These are phyloP conservation scores for Brachionus calyciflorus DNA, from an alignment of 1,140 invertebrate genomes.

Conservation along the genomic window DNA sequence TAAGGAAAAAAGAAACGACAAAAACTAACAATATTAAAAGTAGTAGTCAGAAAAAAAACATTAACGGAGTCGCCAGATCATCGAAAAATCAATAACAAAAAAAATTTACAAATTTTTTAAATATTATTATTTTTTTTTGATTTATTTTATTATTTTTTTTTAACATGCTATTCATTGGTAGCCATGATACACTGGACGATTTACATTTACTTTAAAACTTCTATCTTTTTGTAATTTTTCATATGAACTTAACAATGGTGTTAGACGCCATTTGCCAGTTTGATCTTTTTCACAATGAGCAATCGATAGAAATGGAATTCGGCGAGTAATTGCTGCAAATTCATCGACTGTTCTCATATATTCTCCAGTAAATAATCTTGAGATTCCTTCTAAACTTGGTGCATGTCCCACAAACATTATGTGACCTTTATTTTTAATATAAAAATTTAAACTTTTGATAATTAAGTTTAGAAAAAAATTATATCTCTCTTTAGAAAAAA, in stretches of 20 bases:
- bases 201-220: not conserved
- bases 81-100: no score
- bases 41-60: no score
- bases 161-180: not conserved
- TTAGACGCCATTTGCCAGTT: not conserved
- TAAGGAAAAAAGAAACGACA: not conserved
- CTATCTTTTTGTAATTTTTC: not conserved
- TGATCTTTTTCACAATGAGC: conserved; percentile 44
- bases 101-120: no score
- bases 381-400: conserved; percentile 35
- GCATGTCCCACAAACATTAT: conserved; percentile 43
- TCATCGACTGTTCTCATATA: not conserved
- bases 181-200: not conserved
- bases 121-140: no score
- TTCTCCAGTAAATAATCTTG: not conserved
- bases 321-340: not conserved
- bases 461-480: not conserved
- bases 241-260: not conserved
- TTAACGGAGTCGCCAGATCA: no score
- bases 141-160: not conserved
- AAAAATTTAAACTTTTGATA: no score
- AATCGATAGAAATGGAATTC: conserved; percentile 44
- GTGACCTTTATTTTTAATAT: no score
- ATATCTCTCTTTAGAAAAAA: not conserved
- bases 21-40: conserved; percentile 12